Evolutionary conservation across 37 sponge, comb jelly and placozoan species (phyloP).

Genomic region (Tethya wilhelma): DNA sequence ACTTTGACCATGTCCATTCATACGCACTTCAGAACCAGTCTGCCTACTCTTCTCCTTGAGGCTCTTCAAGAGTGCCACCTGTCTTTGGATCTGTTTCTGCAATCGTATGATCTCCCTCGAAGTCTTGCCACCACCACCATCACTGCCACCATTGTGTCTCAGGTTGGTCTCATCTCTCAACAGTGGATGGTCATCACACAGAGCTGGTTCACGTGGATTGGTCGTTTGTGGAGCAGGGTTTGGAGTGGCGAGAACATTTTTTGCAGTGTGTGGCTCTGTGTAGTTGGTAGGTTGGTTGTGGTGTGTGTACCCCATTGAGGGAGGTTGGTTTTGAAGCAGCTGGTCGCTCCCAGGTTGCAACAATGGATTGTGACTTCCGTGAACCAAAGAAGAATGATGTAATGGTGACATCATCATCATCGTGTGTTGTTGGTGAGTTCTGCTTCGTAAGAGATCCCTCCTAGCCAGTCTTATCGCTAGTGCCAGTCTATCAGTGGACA

Average conservation of each 20-base stretch:
- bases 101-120: conserved; percentile 16
- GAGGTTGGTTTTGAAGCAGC: no score
- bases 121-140: not conserved
- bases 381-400: no score
- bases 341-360: no score
- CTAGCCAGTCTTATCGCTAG: conserved; percentile 65
- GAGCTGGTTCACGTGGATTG: not conserved
- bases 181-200: no score
- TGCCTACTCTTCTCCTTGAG: not conserved
- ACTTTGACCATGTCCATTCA: not conserved
- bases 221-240: not conserved
- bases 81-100: conserved; percentile 11
- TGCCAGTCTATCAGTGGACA: conserved; percentile 42
- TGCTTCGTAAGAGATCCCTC: conserved; percentile 16
- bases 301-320: no score
- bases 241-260: not conserved
- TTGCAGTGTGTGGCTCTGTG: not conserved
- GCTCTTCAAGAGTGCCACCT: conserved; percentile 11
- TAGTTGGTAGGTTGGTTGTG: no score
- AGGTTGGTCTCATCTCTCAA: not conserved
- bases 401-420: no score
- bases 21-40: not conserved
- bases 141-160: no score
- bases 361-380: no score
- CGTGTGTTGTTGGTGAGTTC: not conserved